Conservation (phyloP, 1,140 invertebrate species). For the Zaprionus inermis region DNA sequence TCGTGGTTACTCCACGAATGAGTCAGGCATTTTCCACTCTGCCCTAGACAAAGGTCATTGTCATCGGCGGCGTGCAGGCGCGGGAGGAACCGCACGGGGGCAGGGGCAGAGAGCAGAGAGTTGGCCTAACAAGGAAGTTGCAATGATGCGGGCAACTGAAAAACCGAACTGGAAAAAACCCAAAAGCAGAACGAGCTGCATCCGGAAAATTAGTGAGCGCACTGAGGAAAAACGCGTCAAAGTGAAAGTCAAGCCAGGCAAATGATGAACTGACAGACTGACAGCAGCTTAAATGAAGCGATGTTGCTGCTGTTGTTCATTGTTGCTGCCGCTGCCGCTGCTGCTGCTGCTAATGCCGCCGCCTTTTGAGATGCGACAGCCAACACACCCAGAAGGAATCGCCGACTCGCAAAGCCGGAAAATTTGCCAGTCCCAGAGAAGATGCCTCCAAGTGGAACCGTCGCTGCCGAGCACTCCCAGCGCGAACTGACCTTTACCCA, state of each 20-base stretch:
- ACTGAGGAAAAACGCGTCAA: constrained; percentile 70
- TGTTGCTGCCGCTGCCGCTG: constrained; percentile 2
- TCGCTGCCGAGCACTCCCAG: background rate
- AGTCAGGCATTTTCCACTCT: constrained; percentile 6
- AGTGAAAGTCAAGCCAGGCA: constrained; percentile 66
- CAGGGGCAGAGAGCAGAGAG: background rate
- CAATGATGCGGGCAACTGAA: constrained; percentile 36
- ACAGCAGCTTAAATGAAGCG: constrained; percentile 37
- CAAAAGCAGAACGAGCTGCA: constrained; percentile 59
- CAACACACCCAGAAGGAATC: constrained; percentile 57
- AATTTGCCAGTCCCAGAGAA: background rate
- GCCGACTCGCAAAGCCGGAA: constrained; percentile 16
- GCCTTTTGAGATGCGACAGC: constrained; percentile 56
- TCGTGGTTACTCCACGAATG: constrained; percentile 14
- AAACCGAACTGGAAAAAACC: constrained; percentile 4
- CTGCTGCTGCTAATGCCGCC: background rate
- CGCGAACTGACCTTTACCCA: constrained; percentile 7
- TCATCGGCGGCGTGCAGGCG: background rate
- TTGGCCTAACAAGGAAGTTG: constrained; percentile 46
- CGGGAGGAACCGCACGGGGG: background rate
- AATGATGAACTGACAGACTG: constrained; percentile 43
- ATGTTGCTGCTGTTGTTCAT: constrained; percentile 1
- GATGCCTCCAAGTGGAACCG: constrained; percentile 32
- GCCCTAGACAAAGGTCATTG: constrained; percentile 33
- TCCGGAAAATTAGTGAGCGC: constrained; percentile 77